Evolutionary conservation across 1,140 invertebrate species (phyloP), one percentile per base, ranked within the genome.

Genomic region (Drosophila albomicans): DNA sequence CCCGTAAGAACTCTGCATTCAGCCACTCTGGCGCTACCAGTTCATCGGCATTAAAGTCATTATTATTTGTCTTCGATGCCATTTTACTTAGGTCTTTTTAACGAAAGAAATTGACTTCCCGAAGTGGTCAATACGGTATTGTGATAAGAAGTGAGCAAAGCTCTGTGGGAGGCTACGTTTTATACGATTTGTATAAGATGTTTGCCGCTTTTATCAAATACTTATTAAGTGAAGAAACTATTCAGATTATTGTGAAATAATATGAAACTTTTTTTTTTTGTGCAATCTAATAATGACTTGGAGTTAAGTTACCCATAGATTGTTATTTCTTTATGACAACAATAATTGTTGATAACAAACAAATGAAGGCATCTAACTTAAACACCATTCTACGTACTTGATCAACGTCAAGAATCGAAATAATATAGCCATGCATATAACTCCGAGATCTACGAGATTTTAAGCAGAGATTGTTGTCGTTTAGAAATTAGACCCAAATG

Each of bases 21-120:
- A 92, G 32, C 87, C 90, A 92, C 3, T 28, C 20, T 0, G 91
- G 91, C 11, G 87, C 64, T 5, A 68, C 66, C 59, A 92, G 54
- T 48, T 92, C 86, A 43, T 92, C 91, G 4, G 64, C 74, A 28
- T 92, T 86, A 5, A 56, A 89, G 1, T 13, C 45, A 6, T 30
- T 48, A 4, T 46, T 41, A 10, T 72, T 48, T 48, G 4, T 48
- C 5, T 11, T 7, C 5, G 65, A 57, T 7, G 77, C 51, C 58
- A 75, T 75, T 43, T 43, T 13, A 43, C 4, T 5, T 13, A 13
- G 0, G 4, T 11, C 7, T 3, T 13, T 43, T 43, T 1, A 43
- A 13, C n/a, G 35, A 38, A 38, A 38, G 35, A 43, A 13, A 5
- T 43, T 0, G n/a, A 13, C n/a, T 43, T 41, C 3, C 5, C 30